Base-by-base conservation (phyloP, 2,113 vertebrate genomes). In the Lates calcarifer region DNA sequence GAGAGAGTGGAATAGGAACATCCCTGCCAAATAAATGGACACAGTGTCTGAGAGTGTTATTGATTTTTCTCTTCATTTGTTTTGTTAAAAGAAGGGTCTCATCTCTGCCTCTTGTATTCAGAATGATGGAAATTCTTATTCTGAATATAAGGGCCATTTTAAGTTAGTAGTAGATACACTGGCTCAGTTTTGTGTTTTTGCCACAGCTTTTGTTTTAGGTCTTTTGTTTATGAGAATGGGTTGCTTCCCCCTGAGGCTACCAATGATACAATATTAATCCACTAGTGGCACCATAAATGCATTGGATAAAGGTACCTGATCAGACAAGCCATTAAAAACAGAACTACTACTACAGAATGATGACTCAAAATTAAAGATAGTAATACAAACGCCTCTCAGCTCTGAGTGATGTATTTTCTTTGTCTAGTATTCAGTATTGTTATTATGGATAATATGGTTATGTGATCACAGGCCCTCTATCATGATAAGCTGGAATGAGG, bases 11-110 rank as follows among this genome's bases (percentile, higher is more conserved):
- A 81, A 77, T 60, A 64, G 78, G 65, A 85, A 60, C 77, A 39
- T 86, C 76, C 33, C 71, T 86, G 87, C 86, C 85, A 92, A 90
- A 91, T 86, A 88, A 91, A 90, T 88, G 70, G 71, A 82, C 75
- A 83, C 55, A 51, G 57, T 45, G 75, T 89, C 84, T 92, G 75
- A 85, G 86, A 86, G 82, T 41, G 77, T 89, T 93, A 90, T 84
- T 80, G 93, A 94, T 94, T 89, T 89, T 88, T 66, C n/a, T 85
- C 28, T 62, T 55, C 22, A 29, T 74, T 80, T 89, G 55, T 87
- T 93, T 88, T 70, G 82, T 88, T 90, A 78, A 86, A 88, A 75
- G 73, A 87, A 80, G 57, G 47, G 22, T 84, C 65, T 70, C 41
- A 63, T 73, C 43, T 49, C 39, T 0, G 45, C 57, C 28, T 66